phyloP scores from a whole-genome alignment of 2,797 vertebrate genomes.

The Enteromius treurensis region DNA sequence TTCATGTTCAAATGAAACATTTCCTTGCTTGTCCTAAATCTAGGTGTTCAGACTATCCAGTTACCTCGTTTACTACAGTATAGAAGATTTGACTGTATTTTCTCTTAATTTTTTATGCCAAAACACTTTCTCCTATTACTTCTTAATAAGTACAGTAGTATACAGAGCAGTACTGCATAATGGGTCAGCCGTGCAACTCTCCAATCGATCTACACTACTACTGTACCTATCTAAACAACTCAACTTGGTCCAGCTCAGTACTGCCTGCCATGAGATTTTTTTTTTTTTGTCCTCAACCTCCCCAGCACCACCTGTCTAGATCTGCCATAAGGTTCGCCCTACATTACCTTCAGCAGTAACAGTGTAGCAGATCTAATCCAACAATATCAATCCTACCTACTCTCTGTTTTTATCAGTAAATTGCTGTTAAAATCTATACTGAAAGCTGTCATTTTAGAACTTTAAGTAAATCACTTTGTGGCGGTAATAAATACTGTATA shows the following conservation, averaged over 20 bases:
- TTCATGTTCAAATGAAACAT: slow-evolving; percentile 44
- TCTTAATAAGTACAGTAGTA: no score
- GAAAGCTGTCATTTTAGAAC: not conserved
- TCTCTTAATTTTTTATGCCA: not conserved
- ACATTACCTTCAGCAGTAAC: not conserved
- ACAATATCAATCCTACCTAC: not conserved
- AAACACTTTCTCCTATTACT: not conserved
- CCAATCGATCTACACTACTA: not conserved
- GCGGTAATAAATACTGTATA: not conserved
- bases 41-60: not conserved
- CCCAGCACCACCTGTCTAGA: not conserved
- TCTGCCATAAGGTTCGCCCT: not conserved
- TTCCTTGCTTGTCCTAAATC: slow-evolving; percentile 1
- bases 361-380: not conserved
- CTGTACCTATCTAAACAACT: not conserved
- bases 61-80: not conserved
- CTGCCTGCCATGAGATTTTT: not conserved
- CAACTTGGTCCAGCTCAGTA: not conserved
- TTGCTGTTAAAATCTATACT: not conserved
- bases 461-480: not conserved
- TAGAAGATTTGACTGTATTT: not conserved
- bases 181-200: not conserved
- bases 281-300: not conserved
- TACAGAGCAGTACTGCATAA: not conserved
- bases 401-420: not conserved